Evolutionary conservation across 2,888 invertebrate species (phyloP).

Genomic region (Epicampocera succincta): DNA sequence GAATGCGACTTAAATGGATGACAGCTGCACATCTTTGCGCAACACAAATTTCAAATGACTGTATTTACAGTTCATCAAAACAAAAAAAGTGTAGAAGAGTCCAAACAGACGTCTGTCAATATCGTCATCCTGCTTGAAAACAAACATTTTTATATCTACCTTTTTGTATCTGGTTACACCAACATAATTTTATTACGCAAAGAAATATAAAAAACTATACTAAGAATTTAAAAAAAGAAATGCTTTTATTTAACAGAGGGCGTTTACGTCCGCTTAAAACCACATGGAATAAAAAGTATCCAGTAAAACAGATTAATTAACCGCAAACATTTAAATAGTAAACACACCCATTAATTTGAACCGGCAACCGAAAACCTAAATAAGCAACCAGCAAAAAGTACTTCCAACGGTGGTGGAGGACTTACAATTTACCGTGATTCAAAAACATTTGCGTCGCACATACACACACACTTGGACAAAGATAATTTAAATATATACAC

Average conservation of each 20-base stretch:
- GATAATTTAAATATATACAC: no score
- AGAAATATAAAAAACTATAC: constrained; percentile 28
- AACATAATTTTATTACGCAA: not conserved
- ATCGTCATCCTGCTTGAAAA: no score
- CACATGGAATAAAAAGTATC: constrained; percentile 50
- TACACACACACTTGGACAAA: no score
- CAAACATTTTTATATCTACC: no score
- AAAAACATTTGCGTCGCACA: constrained; percentile 41
- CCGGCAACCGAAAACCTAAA: not conserved
- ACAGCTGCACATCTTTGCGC: no score
- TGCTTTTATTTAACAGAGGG: constrained; percentile 39
- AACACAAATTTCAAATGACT: no score
- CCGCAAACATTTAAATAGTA: constrained; percentile 67
- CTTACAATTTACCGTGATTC: constrained; percentile 66
- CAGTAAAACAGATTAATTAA: constrained; percentile 68
- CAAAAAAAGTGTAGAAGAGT: no score
- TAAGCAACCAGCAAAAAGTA: constrained; percentile 4
- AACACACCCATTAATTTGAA: constrained; percentile 60
- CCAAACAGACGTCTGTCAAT: no score
- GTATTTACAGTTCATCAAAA: no score
- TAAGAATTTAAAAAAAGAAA: constrained; percentile 16
- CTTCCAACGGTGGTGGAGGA: constrained; percentile 46
- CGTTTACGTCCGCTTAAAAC: constrained; percentile 55
- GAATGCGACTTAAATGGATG: no score
- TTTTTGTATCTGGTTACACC: no score